A percentile compares a stretch with the other conserved stretches of the same genome.
These are phyloP conservation scores for Vulpes lagopus DNA, from an alignment of 2,113 vertebrate species.

Conservation along the genomic window DNA sequence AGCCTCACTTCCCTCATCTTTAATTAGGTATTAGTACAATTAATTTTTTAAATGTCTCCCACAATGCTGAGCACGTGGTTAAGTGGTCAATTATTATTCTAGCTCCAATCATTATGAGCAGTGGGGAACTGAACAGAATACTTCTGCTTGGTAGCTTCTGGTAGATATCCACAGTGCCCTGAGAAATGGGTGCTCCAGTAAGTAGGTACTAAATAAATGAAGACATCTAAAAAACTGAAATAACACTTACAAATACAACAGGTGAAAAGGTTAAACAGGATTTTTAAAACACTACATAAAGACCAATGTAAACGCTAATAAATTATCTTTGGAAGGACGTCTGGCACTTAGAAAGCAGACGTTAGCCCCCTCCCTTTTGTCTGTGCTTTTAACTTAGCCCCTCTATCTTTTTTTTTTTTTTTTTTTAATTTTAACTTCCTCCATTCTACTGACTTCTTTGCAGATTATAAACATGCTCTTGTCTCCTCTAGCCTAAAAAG, in stretches of 20 bases:
- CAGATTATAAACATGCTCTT: background rate
- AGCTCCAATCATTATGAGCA: background rate
- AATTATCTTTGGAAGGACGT: background rate
- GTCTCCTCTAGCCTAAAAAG: background rate
- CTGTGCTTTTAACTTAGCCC: background rate
- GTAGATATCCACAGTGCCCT: background rate
- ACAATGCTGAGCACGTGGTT: background rate
- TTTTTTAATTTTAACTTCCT: background rate
- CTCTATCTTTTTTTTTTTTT: background rate
- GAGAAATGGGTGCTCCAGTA: background rate
- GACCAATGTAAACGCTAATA: background rate
- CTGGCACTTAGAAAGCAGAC: background rate
- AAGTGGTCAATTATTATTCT: background rate
- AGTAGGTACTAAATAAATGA: background rate
- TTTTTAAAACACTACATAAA: background rate
- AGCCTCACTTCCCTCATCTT: constrained; percentile 23
- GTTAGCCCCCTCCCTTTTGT: background rate
- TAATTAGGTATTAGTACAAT: background rate
- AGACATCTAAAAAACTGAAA: background rate
- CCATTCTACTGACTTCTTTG: background rate
- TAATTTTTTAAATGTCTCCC: background rate
- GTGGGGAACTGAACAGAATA: background rate
- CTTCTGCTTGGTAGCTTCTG: background rate
- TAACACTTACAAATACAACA: background rate
- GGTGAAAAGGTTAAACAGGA: background rate